Evolutionary conservation across 1,140 invertebrate species (phyloP), one percentile per base, ranked within the genome.

Genomic region (Hylaeus volcanicus): DNA sequence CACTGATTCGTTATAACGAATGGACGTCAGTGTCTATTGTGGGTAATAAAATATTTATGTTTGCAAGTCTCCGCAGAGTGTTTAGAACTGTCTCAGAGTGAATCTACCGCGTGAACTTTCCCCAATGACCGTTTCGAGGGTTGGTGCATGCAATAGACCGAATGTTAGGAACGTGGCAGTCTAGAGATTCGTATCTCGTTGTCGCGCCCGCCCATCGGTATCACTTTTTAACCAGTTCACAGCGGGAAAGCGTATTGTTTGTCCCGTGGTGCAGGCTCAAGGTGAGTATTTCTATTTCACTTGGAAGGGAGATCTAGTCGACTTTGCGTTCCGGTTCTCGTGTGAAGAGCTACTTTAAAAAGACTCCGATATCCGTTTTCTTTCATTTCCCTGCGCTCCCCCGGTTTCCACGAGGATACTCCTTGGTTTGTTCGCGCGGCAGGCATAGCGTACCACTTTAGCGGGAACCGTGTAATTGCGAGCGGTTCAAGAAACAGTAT

Each of bases 401-500:
- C 43, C 1, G 43, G 8, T 65, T 66, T 58, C 12, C 48, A 26
- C 1, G 45, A 53, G 60, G 41, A 56, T 68, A 8, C 39, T 43
- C 37, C 53, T n/a, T 6, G 26, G 26, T 9, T 6, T 9, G 55
- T 60, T 77, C 55, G 77, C 41, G 48, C n/a, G 48, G 51, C 60
- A 66, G 53, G 8, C 64, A 61, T 39, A 26, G 65, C n/a, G 71
- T 43, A 65, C 70, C 53, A 74, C 61, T 79, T 77, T 43, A 70
- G 41, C 51, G 64, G 48, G 39, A 45, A 56, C 55, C 64, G 73
- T 69, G 79, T 81, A 75, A 81, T 81, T 80, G 64, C 78, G 63
- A 64, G 64, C 8, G 39, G 53, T 60, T 80, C 72, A 61, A 80
- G 78, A 61, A 75, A 81, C 73, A 60, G 56, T 74, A 75, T 74